Base-by-base conservation (phyloP, 1,140 invertebrate species). In the Temnothorax longispinosus region DNA sequence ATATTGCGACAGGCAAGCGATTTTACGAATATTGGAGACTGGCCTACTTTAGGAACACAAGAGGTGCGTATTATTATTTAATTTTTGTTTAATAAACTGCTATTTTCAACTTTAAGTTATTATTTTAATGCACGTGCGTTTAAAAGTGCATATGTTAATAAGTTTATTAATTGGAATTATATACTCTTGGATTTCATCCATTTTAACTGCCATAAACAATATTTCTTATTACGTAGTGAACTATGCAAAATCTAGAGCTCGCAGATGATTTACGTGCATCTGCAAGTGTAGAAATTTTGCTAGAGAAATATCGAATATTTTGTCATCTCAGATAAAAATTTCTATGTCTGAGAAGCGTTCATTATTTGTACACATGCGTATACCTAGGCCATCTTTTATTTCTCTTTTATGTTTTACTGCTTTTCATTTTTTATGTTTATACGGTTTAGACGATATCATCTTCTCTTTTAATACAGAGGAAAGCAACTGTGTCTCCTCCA, bases 1-100 rank as follows among this genome's bases (percentile, higher is more conserved):
- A 13, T 47, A 27, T 69, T 96, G 94, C 1, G 56, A 86, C 95
- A 97, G 97, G 96, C 97, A 69, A 97, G 96, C 94, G 96, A 97
- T 93, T 97, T 97, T 91, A 96, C 96, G 87, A 97, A 97, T 95
- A 96, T 97, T 89, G 96, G 96, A 84, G 97, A 98, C 94, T 98
- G 98, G 98, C 97, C 98, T 81, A 97, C 97, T 86, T 95, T 98
- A 71, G 97, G 97, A 89, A 96, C 95, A 90, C 94, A 96, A 94
- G 93, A 95, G 92, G 95, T 95, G 75, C 2, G 93, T 94, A 65
- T 44, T 35, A 6, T 47, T 74, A 67, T 60, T 11, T 13, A 80
- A 71, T 64, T 52, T 74, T 27, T 27, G 27, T 27, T 27, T 90
- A 10, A 74, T n/a, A 27, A 18, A 4, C 54, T 85, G 15, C 32